Evolutionary conservation across 2,113 vertebrate species (phyloP).

Genomic region (Chionodraco myersi): DNA sequence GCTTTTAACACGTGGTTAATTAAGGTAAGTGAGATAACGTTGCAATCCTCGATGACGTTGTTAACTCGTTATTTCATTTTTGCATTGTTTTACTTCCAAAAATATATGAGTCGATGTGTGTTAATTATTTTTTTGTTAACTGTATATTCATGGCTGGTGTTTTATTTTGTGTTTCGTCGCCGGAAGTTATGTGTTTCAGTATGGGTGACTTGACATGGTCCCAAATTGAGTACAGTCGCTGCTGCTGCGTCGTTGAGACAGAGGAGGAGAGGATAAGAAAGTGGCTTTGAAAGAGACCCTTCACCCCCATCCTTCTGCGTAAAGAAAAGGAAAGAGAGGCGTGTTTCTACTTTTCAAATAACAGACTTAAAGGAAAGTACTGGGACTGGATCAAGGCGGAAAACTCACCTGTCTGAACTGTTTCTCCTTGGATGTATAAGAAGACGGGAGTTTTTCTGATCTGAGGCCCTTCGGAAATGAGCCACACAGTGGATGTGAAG

Average conservation of each 20-base stretch:
- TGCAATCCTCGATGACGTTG: too few species aligned
- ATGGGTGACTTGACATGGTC: conserved; percentile 28
- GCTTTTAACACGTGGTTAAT: neutral
- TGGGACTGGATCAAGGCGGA: conserved; percentile 31
- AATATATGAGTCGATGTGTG: too few species aligned
- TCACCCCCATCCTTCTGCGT: conserved; percentile 9
- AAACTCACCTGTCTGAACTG: conserved; percentile 39
- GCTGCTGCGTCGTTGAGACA: conserved; percentile 60
- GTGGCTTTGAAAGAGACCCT: conserved; percentile 21
- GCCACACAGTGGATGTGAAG: conserved; percentile 44
- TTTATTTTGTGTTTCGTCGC: conserved; percentile 41
- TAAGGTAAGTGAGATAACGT: neutral
- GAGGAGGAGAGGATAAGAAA: conserved; percentile 35
- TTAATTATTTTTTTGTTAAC: neutral
- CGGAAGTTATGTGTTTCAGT: conserved; percentile 34
- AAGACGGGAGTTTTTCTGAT: conserved; percentile 28
- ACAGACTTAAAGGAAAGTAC: conserved; percentile 21
- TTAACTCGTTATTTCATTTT: neutral
- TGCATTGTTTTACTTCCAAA: neutral
- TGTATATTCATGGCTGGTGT: neutral
- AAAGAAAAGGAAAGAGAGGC: neutral
- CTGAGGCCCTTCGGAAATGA: conserved; percentile 39
- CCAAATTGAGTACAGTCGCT: conserved; percentile 61
- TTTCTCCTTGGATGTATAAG: conserved; percentile 48
- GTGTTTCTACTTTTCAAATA: neutral